Evolutionary conservation across 2,888 invertebrate genomes (phyloP), one percentile per base, ranked within the genome.

Genomic region (Argyresthia albistria): DNA sequence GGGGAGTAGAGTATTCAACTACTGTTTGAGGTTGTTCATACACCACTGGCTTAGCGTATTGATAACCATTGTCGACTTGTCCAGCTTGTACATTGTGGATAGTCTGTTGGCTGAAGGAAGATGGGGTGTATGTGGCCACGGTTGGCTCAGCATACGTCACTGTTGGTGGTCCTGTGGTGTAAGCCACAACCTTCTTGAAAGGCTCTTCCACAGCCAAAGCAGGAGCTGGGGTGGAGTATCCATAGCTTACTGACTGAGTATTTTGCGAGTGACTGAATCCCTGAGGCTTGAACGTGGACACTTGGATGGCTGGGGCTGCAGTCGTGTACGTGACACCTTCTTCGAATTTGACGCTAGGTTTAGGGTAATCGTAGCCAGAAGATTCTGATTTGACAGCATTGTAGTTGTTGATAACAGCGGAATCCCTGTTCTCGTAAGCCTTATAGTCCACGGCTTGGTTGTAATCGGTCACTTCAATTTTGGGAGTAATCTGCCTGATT

Each of bases 121-220:
- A 58, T 12, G 59, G 59, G 42, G 42, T 53, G 53, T 59, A 59
- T 11, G 59, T 54, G 7, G 59, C 59, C 7, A 65, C 62, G 10
- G 75, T 68, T 4, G 81, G 74, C 56, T 74, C 72, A 39, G 61
- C 66, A 53, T 72, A 79, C 11, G 71, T 61, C 49, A 61, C 58
- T 1, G 69, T 57, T 35, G 70, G 59, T 4, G 80, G 68, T 6
- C 83, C 82, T 50, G 84, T 84, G 4, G 86, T 84, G 53, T 87
- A 87, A 39, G 86, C 84, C 15, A 80, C 72, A 1, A 78, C 45
- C 62, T 79, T 84, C 57, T 74, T 82, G 50, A 86, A 79, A 15
- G 83, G 83, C 53, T 73, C 73, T 61, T 86, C 86, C 52, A 69
- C 66, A 2, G 80, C 72, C 15, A 50, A 15, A n/a, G 46, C 25